Evolutionary conservation across 2,113 vertebrate species (phyloP).

Genomic region (Pluvialis apricaria): DNA sequence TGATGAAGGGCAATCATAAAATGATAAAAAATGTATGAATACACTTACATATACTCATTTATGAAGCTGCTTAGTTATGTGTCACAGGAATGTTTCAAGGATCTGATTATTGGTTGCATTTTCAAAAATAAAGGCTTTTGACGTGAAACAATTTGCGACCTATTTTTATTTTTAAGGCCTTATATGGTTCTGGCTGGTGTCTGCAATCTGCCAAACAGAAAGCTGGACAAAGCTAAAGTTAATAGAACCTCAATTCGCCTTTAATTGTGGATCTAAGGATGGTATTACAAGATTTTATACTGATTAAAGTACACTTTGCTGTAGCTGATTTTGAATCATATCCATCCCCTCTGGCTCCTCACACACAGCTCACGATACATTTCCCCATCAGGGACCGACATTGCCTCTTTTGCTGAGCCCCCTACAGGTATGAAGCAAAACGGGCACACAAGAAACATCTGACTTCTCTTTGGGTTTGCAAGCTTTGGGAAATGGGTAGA

Average conservation of each 20-base stretch:
- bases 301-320: not conserved
- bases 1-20: not conserved
- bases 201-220: slow-evolving; percentile 40
- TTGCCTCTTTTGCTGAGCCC: not conserved
- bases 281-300: slow-evolving; percentile 38
- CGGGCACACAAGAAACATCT: not conserved
- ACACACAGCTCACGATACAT: not conserved
- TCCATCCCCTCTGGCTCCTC: not conserved
- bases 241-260: slow-evolving; percentile 18
- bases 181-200: slow-evolving; percentile 31
- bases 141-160: not conserved
- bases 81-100: not conserved
- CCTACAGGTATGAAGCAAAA: not conserved
- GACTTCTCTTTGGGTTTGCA: not conserved
- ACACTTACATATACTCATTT: not conserved
- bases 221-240: slow-evolving; percentile 48
- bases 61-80: not conserved
- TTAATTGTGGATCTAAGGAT: slow-evolving; percentile 17
- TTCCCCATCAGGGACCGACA: not conserved
- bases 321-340: slow-evolving; percentile 36
- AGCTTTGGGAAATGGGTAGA: not conserved
- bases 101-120: not conserved
- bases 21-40: not conserved
- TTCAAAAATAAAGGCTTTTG: not conserved
- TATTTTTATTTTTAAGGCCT: slow-evolving; percentile 18